These are phyloP conservation scores for Euspilapteryx auroguttella DNA, from an alignment of 2,888 invertebrate genomes.

Conservation along the genomic window DNA sequence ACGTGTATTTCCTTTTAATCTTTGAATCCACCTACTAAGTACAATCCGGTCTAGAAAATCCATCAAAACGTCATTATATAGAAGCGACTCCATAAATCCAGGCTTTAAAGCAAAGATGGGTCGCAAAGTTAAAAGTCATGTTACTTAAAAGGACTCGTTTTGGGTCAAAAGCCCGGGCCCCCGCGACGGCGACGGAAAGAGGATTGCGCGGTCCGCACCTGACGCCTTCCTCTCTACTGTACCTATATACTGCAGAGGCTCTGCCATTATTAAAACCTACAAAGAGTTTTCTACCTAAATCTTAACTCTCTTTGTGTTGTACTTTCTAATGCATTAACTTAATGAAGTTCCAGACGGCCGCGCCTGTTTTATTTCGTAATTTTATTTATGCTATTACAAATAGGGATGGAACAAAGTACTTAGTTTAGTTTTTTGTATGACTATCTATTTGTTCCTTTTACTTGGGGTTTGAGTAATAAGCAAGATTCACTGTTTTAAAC, in stretches of 20 bases:
- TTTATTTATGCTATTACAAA: too few relatives aligned
- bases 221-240: constrained; percentile 17
- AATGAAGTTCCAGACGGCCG: too few relatives aligned
- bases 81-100: not conserved
- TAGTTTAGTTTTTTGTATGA: too few relatives aligned
- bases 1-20: too few relatives aligned
- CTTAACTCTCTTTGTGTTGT: too few relatives aligned
- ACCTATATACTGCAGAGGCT: too few relatives aligned
- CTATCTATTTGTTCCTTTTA: too few relatives aligned
- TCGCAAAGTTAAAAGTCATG: constrained; percentile 60
- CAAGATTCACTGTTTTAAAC: too few relatives aligned
- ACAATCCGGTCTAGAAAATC: not conserved
- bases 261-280: constrained; percentile 4
- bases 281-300: constrained; percentile 26
- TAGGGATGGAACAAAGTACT: too few relatives aligned
- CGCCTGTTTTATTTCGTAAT: too few relatives aligned
- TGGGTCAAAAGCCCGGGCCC: constrained; percentile 44
- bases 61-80: not conserved
- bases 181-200: constrained; percentile 28
- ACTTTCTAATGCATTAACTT: too few relatives aligned
- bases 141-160: constrained; percentile 54
- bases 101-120: constrained; percentile 49
- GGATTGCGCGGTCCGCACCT: constrained; percentile 45
- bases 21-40: not conserved
- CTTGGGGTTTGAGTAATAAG: too few relatives aligned